Evolutionary conservation across 2,888 invertebrate genomes (phyloP).

Genomic region (Laothoe populi): DNA sequence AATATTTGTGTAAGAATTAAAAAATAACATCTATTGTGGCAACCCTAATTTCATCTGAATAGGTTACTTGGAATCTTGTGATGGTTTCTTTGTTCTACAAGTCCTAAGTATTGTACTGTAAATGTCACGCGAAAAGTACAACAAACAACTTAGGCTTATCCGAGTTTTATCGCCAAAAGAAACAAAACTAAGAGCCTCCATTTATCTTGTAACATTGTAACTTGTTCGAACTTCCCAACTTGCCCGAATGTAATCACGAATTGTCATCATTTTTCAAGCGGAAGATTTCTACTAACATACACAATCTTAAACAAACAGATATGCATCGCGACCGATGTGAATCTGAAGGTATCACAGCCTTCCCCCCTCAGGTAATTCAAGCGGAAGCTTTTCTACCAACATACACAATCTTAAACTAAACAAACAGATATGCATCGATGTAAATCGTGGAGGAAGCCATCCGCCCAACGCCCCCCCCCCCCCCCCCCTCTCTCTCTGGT

Average conservation of each 20-base stretch:
- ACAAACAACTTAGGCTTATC: background rate
- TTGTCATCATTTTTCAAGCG: background rate
- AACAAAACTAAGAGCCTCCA: background rate
- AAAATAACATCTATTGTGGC: too few relatives aligned
- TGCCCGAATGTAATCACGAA: background rate
- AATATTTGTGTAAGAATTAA: too few relatives aligned
- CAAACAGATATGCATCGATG: conserved; percentile 6
- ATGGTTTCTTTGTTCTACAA: background rate
- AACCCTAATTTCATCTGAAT: background rate
- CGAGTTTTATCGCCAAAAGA: background rate
- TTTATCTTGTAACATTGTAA: background rate
- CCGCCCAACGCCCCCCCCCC: too few relatives aligned
- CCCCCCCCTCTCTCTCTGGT: background rate
- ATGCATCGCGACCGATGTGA: background rate
- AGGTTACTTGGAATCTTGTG: background rate
- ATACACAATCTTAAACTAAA: background rate
- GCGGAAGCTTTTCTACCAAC: background rate
- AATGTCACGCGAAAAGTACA: background rate
- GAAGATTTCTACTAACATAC: background rate
- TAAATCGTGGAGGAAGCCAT: conserved; percentile 11
- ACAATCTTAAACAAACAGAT: background rate
- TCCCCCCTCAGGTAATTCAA: too few relatives aligned
- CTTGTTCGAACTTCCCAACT: background rate
- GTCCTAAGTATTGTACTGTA: background rate
- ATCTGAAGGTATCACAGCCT: too few relatives aligned